Percentiles rank a stretch among this genome's conserved stretches.
phyloP scores from a whole-genome alignment of 2,113 vertebrate species.

The Montifringilla adamsi region DNA sequence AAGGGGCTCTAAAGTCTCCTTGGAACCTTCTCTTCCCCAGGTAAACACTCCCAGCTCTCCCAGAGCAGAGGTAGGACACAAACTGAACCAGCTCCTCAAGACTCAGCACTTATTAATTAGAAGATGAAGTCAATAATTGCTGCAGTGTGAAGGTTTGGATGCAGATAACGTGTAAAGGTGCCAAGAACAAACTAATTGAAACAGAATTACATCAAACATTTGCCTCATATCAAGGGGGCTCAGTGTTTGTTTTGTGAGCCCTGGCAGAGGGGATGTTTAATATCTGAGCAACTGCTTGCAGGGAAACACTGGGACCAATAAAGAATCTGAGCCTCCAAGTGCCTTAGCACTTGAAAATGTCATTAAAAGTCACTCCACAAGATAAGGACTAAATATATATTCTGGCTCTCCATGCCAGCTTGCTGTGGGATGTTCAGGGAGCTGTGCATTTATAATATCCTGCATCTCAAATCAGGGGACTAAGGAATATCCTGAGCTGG shows the following conservation, averaged over 20 bases:
- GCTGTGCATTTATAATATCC: not conserved
- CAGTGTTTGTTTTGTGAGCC: not conserved
- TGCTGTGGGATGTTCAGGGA: not conserved
- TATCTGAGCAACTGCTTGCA: not conserved
- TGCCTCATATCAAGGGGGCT: not conserved
- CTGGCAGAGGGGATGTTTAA: not conserved
- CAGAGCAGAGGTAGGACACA: not conserved
- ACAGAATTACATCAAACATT: not conserved
- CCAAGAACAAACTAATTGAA: not conserved
- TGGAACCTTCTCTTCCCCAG: not conserved
- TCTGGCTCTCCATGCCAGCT: not conserved
- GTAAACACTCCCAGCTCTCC: not conserved
- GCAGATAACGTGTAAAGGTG: not conserved
- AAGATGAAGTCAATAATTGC: not conserved
- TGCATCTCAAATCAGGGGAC: not conserved
- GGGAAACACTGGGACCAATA: not conserved
- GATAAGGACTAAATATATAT: not conserved
- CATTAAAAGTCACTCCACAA: slow-evolving; percentile 43
- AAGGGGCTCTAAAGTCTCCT: not conserved
- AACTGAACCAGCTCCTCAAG: not conserved
- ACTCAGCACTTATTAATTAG: not conserved
- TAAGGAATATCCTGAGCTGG: not conserved
- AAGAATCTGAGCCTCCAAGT: not conserved
- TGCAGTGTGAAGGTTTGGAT: not conserved
- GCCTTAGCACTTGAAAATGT: slow-evolving; percentile 9